phyloP scores from a whole-genome alignment of 2,888 invertebrate species.

The Parasteatoda lunata region DNA sequence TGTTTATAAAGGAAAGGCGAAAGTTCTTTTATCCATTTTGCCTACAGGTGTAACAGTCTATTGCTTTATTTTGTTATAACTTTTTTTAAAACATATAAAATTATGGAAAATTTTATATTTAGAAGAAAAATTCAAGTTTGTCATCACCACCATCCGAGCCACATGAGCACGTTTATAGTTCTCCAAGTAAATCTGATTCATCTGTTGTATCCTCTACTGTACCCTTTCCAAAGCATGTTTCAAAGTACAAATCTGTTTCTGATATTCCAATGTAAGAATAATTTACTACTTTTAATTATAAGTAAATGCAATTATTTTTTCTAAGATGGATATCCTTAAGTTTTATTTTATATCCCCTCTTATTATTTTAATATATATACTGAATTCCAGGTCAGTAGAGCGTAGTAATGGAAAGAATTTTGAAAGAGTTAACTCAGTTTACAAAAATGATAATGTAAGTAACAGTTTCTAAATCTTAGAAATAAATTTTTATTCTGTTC shows the following conservation, averaged over 20 bases:
- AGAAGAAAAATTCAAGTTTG: too few species aligned
- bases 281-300: not conserved
- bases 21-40: too few species aligned
- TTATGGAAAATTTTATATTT: too few species aligned
- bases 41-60: too few species aligned
- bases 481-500: not conserved
- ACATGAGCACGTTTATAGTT: not conserved
- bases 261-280: constrained; percentile 58
- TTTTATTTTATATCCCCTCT: not conserved
- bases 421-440: not conserved
- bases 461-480: not conserved
- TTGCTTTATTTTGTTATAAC: too few species aligned
- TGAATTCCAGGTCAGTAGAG: constrained; percentile 23
- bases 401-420: constrained; percentile 18
- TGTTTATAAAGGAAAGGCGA: too few species aligned
- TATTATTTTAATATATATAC: too few species aligned
- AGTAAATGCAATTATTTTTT: too few species aligned
- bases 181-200: constrained; percentile 23
- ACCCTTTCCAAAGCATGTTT: constrained; percentile 20
- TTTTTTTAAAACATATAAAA: too few species aligned
- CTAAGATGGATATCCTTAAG: not conserved
- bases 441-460: constrained; percentile 46
- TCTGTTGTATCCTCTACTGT: constrained; percentile 15
- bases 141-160: too few species aligned
- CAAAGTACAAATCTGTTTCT: constrained; percentile 49